Evolutionary conservation across 2,113 vertebrate genomes (phyloP).

Genomic region (Camelus dromedarius): DNA sequence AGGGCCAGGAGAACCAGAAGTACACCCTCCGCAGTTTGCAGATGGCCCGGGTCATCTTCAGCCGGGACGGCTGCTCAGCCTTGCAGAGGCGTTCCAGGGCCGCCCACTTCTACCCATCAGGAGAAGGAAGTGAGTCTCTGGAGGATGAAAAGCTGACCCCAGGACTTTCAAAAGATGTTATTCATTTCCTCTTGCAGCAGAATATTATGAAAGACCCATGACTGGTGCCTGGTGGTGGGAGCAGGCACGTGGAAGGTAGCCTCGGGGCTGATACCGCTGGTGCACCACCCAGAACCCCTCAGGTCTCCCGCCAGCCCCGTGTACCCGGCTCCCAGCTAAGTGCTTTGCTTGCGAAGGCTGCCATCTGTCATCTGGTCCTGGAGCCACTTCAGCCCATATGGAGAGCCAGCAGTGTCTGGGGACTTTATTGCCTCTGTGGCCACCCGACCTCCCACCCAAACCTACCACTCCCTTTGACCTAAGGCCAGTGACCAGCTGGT

Average conservation of each 20-base stretch:
- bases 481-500: not conserved
- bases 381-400: not conserved
- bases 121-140: constrained; percentile 28
- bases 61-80: constrained; percentile 82
- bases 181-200: constrained; percentile 84
- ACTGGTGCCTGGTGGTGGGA: not conserved
- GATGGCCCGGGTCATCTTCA: constrained; percentile 87
- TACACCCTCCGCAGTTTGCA: constrained; percentile 84
- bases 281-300: not conserved
- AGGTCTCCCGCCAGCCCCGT: not conserved
- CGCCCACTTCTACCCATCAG: constrained; percentile 81
- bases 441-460: not conserved
- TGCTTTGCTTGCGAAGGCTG: not conserved
- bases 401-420: not conserved
- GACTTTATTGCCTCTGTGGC: not conserved
- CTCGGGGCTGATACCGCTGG: rapidly evolving
- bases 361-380: not conserved
- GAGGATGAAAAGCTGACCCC: constrained; percentile 77
- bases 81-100: constrained; percentile 78
- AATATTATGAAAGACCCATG: constrained; percentile 3
- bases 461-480: not conserved
- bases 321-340: not conserved
- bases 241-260: not conserved
- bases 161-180: constrained; percentile 88
- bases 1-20: constrained; percentile 62